phyloP scores from a whole-genome alignment of 2,888 invertebrate genomes.

The Podotricha telesiphe region DNA sequence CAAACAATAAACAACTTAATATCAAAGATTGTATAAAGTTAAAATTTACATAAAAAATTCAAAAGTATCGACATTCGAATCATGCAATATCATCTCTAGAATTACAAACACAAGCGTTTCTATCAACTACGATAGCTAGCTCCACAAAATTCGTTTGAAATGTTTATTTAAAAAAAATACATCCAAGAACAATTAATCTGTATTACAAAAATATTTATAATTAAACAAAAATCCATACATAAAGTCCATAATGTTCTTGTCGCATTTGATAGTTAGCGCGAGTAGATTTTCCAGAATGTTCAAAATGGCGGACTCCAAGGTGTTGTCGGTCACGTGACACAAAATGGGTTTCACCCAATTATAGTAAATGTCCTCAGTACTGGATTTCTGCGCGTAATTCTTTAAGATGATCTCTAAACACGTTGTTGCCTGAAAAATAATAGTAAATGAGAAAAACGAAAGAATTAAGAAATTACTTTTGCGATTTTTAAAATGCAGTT shows the following conservation, averaged over 20 bases:
- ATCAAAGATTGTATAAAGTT: too few relatives aligned
- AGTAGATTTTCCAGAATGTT: slow-evolving; percentile 58
- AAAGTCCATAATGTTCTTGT: slow-evolving; percentile 52
- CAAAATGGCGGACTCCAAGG: slow-evolving; percentile 51
- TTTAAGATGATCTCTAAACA: slow-evolving; percentile 58
- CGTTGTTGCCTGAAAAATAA: slow-evolving; percentile 55
- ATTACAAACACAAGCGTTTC: too few relatives aligned
- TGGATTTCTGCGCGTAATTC: slow-evolving; percentile 48
- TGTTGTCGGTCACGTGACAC: slow-evolving; percentile 41
- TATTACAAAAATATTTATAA: background rate
- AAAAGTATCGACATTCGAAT: too few relatives aligned
- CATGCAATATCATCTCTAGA: too few relatives aligned
- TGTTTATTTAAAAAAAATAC: too few relatives aligned
- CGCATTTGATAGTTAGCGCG: slow-evolving; percentile 53
- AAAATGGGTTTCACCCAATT: slow-evolving; percentile 57
- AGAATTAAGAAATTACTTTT: too few relatives aligned
- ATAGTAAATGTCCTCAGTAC: slow-evolving; percentile 40
- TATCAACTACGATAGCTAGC: too few relatives aligned
- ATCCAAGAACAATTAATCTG: too few relatives aligned
- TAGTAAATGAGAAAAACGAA: background rate
- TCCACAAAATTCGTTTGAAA: too few relatives aligned
- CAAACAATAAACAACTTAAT: too few relatives aligned
- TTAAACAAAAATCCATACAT: slow-evolving; percentile 55
- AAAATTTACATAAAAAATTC: too few relatives aligned
- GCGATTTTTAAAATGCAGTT: too few relatives aligned